Conservation (phyloP, 1,140 invertebrate genomes). For the Kradibia gibbosae region DNA sequence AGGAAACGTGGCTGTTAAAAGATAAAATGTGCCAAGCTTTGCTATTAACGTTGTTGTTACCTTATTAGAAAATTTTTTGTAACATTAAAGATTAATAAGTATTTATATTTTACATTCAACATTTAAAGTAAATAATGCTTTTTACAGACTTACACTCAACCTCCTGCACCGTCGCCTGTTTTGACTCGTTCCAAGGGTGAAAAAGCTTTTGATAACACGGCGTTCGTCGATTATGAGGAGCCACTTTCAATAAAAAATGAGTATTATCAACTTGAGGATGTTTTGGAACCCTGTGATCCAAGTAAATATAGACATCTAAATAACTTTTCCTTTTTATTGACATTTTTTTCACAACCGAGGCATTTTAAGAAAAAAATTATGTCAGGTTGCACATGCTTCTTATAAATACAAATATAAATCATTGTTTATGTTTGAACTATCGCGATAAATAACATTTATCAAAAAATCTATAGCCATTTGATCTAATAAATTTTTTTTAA, state of each 20-base stretch:
- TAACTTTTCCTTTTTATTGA: background rate
- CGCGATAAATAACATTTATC: no score
- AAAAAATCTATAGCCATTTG: no score
- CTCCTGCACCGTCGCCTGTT: slow-evolving; percentile 60
- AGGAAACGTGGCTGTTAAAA: background rate
- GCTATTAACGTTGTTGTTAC: background rate
- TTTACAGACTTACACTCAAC: slow-evolving; percentile 65
- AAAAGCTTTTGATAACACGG: slow-evolving; percentile 79
- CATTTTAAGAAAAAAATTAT: no score
- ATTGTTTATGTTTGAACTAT: no score
- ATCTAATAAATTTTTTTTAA: no score
- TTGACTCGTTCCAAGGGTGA: slow-evolving; percentile 63
- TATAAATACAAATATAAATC: no score
- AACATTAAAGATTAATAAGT: background rate
- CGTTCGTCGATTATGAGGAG: slow-evolving; percentile 83
- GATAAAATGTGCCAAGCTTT: background rate
- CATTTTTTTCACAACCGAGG: background rate
- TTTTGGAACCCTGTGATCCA: slow-evolving; percentile 65
- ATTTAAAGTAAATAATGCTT: background rate
- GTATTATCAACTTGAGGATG: slow-evolving; percentile 79
- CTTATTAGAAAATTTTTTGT: background rate
- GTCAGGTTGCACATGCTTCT: no score
- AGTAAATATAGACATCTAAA: slow-evolving; percentile 54
- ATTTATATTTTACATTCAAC: background rate
- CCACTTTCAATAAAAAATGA: slow-evolving; percentile 81